Percentiles rank a stretch among this genome's conserved stretches.
Evolutionary conservation across 2,888 invertebrate genomes (phyloP).

Genomic region (Drosophila pseudotakahashii): DNA sequence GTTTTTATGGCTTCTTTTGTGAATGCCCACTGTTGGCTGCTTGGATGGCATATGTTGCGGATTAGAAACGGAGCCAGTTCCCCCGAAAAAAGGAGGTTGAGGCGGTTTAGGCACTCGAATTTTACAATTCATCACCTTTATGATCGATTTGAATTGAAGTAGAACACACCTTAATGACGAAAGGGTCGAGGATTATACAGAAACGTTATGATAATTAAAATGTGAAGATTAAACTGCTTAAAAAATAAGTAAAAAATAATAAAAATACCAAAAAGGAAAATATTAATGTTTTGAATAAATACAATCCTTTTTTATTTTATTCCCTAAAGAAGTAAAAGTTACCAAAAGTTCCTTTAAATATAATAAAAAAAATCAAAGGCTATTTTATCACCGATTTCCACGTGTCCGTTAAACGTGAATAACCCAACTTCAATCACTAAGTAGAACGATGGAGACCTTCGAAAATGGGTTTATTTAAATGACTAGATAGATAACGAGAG

Average conservation of each 20-base stretch:
- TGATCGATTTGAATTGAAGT: conserved; percentile 17
- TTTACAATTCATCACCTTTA: conserved; percentile 28
- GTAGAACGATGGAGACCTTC: conserved; percentile 17
- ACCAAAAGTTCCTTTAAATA: too few relatives aligned
- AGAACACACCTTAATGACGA: neutral
- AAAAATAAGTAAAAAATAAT: too few relatives aligned
- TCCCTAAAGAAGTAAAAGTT: too few relatives aligned
- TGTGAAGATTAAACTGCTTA: too few relatives aligned
- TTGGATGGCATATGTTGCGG: conserved; percentile 61
- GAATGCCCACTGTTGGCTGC: conserved; percentile 37
- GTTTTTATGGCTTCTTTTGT: conserved; percentile 69
- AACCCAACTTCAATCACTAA: neutral
- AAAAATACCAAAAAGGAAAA: too few relatives aligned
- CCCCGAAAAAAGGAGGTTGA: neutral
- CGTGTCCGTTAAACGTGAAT: conserved; percentile 17
- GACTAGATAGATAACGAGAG: conserved; percentile 33
- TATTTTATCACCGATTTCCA: neutral
- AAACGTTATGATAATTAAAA: neutral
- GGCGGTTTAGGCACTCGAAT: neutral
- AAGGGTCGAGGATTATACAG: neutral
- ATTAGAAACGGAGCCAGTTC: conserved; percentile 67
- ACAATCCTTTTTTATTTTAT: too few relatives aligned
- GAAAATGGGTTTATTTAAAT: conserved; percentile 31
- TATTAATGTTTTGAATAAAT: too few relatives aligned
- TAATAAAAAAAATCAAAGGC: too few relatives aligned